phyloP scores from a whole-genome alignment of 2,797 vertebrate species.

The Macroramphosus scolopax region DNA sequence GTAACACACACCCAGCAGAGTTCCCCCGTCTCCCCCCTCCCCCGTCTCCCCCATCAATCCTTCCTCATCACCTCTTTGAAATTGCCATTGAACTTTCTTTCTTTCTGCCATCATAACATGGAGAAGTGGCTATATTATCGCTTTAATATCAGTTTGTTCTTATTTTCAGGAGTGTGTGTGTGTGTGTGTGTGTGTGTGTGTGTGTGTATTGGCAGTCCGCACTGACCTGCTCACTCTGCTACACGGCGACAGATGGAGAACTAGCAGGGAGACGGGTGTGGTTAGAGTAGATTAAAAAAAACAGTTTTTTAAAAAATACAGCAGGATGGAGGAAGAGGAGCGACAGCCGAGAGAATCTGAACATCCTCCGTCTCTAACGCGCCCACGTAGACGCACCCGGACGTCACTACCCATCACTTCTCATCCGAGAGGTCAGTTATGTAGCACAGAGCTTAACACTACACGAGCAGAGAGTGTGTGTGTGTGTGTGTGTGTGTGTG shows the following conservation, averaged over 20 bases:
- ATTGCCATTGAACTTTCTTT: too few species aligned
- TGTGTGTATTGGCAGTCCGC: conserved; percentile 7
- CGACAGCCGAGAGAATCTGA: background rate
- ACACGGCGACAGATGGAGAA: too few species aligned
- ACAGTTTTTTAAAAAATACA: conserved; percentile 12
- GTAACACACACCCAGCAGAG: conserved; percentile 40
- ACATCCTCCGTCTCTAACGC: conserved; percentile 1
- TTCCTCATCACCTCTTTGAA: conserved; percentile 2
- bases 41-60: background rate
- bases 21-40: conserved; percentile 16
- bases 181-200: background rate
- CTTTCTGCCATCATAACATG: too few species aligned
- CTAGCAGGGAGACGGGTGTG: too few species aligned
- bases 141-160: too few species aligned
- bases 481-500: conserved; percentile 29
- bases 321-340: conserved; percentile 6
- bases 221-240: too few species aligned
- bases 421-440: conserved; percentile 31
- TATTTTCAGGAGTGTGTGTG: too few species aligned
- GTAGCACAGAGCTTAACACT: conserved; percentile 18
- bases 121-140: too few species aligned
- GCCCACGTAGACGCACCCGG: background rate
- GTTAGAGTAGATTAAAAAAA: too few species aligned
- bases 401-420: conserved; percentile 25
- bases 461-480: conserved; percentile 33